phyloP scores from a whole-genome alignment of 2,797 vertebrate species.

The Chelon labrosus region DNA sequence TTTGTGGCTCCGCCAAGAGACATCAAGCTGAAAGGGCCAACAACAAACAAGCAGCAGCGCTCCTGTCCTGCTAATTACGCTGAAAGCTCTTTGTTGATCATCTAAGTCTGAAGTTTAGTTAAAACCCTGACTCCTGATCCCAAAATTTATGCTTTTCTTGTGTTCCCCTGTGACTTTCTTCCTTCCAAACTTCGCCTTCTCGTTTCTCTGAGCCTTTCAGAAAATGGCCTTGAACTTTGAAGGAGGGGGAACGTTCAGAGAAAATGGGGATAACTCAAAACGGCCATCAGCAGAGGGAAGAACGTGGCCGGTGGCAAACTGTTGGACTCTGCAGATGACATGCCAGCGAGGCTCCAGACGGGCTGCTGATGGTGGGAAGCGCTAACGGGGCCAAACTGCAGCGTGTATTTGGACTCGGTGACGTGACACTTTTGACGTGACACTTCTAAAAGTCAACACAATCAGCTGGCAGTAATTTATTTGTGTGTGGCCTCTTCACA shows the following conservation, averaged over 20 bases:
- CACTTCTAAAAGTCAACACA: conserved; percentile 18
- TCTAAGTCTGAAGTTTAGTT: conserved; percentile 51
- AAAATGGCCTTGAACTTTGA: conserved; percentile 30
- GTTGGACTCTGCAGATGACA: background rate
- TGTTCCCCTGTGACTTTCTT: background rate
- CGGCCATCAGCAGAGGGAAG: background rate
- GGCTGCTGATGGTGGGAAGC: conserved; percentile 46
- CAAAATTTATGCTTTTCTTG: conserved; percentile 1
- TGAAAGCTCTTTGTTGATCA: conserved; percentile 30
- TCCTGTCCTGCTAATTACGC: conserved; percentile 69
- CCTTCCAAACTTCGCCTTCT: conserved; percentile 13
- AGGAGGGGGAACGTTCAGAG: background rate
- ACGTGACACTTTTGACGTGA: conserved; percentile 24
- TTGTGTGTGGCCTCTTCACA: conserved; percentile 45
- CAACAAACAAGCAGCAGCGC: conserved; percentile 57
- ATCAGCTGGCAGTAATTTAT: conserved; percentile 48
- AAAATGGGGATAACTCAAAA: conserved; percentile 1
- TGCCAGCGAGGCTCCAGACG: background rate
- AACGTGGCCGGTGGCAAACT: background rate
- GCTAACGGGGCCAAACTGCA: background rate
- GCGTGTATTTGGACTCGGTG: conserved; percentile 48
- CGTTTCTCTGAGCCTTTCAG: conserved; percentile 23
- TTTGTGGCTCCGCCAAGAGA: conserved; percentile 74
- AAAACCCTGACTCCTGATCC: conserved; percentile 13
- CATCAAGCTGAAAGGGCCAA: conserved; percentile 25